A percentile compares a stretch with the other conserved stretches of the same genome.
These are phyloP conservation scores for Saccostrea glomerata DNA, from an alignment of 1,140 invertebrate genomes.

Conservation along the genomic window DNA sequence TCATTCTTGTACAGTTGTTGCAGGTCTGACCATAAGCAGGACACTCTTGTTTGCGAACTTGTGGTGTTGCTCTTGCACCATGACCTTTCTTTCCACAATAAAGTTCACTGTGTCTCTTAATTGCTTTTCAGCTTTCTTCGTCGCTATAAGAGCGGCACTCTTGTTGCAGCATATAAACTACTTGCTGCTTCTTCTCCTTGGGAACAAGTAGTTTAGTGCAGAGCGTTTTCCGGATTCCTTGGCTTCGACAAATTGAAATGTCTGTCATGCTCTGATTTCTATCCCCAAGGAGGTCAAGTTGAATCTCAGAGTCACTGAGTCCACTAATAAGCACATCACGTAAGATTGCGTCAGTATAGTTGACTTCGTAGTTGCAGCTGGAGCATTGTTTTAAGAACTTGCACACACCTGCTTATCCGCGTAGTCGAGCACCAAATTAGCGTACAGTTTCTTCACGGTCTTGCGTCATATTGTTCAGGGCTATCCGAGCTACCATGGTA, in stretches of 20 bases:
- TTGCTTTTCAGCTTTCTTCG: not conserved
- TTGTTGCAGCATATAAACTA: not conserved
- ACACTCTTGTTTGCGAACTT: not conserved
- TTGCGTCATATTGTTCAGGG: conserved; percentile 60
- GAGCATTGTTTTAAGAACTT: conserved; percentile 49
- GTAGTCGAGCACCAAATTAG: conserved; percentile 45
- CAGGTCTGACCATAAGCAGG: not conserved
- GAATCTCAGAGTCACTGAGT: conserved; percentile 44
- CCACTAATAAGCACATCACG: conserved; percentile 49
- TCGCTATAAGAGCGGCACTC: not conserved
- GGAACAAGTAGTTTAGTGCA: conserved; percentile 43
- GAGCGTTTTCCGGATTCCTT: conserved; percentile 60
- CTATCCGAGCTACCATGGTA: conserved; percentile 57
- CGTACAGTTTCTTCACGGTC: conserved; percentile 59
- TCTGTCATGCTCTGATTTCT: conserved; percentile 59
- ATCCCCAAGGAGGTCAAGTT: conserved; percentile 57
- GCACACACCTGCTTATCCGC: conserved; percentile 55
- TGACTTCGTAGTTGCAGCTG: conserved; percentile 40
- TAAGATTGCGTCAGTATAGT: conserved; percentile 58
- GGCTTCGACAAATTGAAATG: conserved; percentile 52
- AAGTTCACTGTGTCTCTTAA: not conserved
- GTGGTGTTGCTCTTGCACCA: not conserved
- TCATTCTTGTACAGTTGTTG: conserved; percentile 30
- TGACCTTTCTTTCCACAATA: not conserved
- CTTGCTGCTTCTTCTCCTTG: not conserved